phyloP scores from a whole-genome alignment of 2,113 vertebrate species.

The Oxyruncus cristatus region DNA sequence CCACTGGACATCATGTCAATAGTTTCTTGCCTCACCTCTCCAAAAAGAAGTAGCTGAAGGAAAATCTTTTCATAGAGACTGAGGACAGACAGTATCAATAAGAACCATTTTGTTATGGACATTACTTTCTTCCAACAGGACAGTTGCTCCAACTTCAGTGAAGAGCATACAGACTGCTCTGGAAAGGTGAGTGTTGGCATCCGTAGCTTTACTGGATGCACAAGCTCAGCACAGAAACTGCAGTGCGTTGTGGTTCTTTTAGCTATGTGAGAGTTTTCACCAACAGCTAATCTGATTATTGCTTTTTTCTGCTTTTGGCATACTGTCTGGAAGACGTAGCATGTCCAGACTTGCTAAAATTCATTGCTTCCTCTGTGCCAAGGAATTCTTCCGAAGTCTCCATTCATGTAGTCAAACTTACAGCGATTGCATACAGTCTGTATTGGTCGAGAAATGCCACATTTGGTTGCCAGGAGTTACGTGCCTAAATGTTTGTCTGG shows the following conservation, averaged over 20 bases:
- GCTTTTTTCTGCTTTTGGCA: neutral
- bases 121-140: neutral
- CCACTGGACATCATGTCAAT: neutral
- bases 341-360: neutral
- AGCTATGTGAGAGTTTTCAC: neutral
- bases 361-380: neutral
- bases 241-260: accelerated
- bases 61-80: neutral
- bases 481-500: neutral
- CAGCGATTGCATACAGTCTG: neutral
- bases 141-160: neutral
- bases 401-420: neutral
- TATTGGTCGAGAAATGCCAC: neutral
- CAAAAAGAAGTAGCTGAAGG: neutral
- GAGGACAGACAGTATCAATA: accelerated
- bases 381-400: neutral
- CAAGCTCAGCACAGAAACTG: neutral
- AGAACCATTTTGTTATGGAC: accelerated
- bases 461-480: neutral
- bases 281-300: neutral
- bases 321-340: neutral
- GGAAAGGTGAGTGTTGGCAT: neutral
- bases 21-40: neutral
- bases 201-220: neutral
- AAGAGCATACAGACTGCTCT: neutral